A percentile compares a stretch with the other conserved stretches of the same genome.
These are phyloP conservation scores for Seira ritae DNA, from an alignment of 2,888 invertebrate species.

Conservation along the genomic window DNA sequence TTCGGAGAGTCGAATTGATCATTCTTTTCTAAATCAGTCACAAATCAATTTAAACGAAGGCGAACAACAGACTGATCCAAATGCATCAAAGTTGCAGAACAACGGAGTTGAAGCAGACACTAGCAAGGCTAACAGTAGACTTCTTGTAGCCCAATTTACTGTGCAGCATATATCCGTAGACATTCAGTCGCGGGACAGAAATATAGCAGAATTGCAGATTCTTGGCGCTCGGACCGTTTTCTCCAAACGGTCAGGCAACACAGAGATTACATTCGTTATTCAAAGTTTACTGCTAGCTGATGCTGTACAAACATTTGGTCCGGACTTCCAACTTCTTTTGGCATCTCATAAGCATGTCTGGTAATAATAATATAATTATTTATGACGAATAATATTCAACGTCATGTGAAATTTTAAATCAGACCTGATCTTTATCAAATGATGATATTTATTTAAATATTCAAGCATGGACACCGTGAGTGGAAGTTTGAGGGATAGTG, in stretches of 20 bases:
- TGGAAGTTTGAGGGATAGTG: constrained; percentile 93
- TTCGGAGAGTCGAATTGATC: constrained; percentile 33
- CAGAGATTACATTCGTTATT: constrained; percentile 88
- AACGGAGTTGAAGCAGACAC: constrained; percentile 28
- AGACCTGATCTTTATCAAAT: too few relatives aligned
- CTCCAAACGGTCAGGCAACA: constrained; percentile 85
- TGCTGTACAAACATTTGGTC: constrained; percentile 95
- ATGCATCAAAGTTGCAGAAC: constrained; percentile 2
- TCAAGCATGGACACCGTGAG: constrained; percentile 93
- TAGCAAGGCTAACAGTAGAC: constrained; percentile 49
- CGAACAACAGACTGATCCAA: constrained; percentile 1
- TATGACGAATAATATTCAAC: too few relatives aligned
- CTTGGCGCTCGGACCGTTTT: constrained; percentile 88
- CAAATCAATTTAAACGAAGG: constrained; percentile 62
- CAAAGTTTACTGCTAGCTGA: constrained; percentile 95
- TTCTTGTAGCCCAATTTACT: constrained; percentile 76
- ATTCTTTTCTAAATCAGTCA: constrained; percentile 65
- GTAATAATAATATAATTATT: too few relatives aligned
- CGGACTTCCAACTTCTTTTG: constrained; percentile 94
- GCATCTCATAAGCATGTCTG: constrained; percentile 97
- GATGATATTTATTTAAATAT: constrained; percentile 19
- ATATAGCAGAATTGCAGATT: constrained; percentile 95
- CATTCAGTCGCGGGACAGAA: constrained; percentile 89
- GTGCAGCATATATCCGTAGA: constrained; percentile 77
- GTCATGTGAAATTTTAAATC: too few relatives aligned